phyloP scores from a whole-genome alignment of 2,113 vertebrate species.

The Pipra filicauda region DNA sequence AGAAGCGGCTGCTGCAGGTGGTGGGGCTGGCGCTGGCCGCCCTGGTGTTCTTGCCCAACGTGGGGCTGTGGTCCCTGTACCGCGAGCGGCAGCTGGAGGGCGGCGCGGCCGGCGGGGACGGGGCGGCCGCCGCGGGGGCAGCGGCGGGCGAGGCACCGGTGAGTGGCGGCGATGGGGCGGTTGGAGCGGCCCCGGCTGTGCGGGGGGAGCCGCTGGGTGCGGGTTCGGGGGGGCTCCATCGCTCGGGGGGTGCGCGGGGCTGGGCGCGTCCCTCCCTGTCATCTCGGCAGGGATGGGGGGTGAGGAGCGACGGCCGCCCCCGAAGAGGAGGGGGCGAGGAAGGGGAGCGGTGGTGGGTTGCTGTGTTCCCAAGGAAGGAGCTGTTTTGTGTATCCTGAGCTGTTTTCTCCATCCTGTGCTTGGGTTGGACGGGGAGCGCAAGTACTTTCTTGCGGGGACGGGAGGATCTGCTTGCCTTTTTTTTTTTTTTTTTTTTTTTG shows the following conservation, averaged over 20 bases:
- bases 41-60: constrained; percentile 91
- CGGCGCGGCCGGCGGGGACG: constrained; percentile 43
- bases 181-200: too few relatives aligned
- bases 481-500: neutral
- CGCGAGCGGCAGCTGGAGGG: constrained; percentile 86
- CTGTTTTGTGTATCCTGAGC: neutral
- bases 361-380: neutral
- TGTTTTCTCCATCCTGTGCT: neutral
- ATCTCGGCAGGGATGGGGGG: neutral
- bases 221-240: neutral
- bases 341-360: neutral
- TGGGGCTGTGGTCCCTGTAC: constrained; percentile 92
- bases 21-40: constrained; percentile 84
- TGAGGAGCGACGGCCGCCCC: neutral
- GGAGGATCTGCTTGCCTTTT: neutral
- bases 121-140: neutral
- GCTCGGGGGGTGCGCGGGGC: neutral
- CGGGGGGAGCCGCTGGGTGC: neutral
- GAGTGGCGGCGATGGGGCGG: neutral
- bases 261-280: too few relatives aligned
- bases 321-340: neutral
- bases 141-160: neutral
- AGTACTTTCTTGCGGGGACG: neutral
- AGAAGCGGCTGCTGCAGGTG: constrained; percentile 91
- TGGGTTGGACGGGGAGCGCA: neutral